Conservation (phyloP, 2,888 invertebrate species). For the Parnassius smintheus region DNA sequence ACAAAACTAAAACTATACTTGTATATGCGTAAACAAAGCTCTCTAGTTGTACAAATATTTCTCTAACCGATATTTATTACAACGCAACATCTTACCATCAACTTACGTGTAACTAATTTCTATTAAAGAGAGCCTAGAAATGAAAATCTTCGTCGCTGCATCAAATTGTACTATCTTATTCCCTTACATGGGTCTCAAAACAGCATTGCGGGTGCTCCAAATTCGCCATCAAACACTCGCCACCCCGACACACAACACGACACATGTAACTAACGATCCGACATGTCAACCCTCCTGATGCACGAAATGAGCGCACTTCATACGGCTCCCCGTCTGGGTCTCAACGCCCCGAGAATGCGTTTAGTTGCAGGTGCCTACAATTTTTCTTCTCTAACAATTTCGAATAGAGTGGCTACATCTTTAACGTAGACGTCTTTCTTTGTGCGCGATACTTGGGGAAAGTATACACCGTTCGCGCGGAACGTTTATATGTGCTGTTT, state of each 20-base stretch:
- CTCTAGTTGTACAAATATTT: no score
- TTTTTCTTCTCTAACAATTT: conserved; percentile 72
- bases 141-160: no score
- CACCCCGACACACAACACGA: conserved; percentile 32
- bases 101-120: no score
- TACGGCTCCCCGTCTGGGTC: conserved; percentile 36
- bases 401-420: conserved; percentile 55
- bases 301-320: conserved; percentile 72
- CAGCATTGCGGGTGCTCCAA: conserved; percentile 39
- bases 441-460: conserved; percentile 35
- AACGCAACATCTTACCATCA: no score
- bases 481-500: conserved; percentile 38
- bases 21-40: no score
- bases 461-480: conserved; percentile 39
- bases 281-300: conserved; percentile 57
- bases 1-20: no score
- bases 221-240: conserved; percentile 45
- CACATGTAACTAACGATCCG: conserved; percentile 69
- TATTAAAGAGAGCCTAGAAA: no score
- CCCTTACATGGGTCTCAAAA: conserved; percentile 10
- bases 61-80: no score
- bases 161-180: no score
- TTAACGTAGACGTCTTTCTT: conserved; percentile 42
- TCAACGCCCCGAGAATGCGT: conserved; percentile 48
- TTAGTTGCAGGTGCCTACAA: conserved; percentile 76